A percentile compares a stretch with the other conserved stretches of the same genome.
phyloP scores from a whole-genome alignment of 1,140 invertebrate genomes.

The Scylla paramamosain region DNA sequence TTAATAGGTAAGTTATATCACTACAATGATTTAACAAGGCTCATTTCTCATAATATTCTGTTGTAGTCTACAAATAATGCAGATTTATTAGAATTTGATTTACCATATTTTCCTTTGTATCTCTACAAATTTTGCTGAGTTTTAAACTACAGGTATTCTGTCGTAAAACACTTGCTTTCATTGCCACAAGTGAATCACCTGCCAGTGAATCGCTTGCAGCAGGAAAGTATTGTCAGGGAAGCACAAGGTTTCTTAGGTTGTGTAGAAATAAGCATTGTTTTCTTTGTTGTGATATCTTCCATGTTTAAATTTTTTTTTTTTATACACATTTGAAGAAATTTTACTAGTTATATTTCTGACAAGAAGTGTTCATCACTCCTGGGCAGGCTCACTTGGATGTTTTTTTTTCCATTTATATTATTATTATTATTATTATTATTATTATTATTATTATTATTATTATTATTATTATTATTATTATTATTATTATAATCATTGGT shows the following conservation, averaged over 20 bases:
- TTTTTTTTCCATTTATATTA: too few species aligned
- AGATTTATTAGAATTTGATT: too few species aligned
- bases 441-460: too few species aligned
- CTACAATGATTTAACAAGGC: neutral
- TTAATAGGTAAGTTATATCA: constrained; percentile 1
- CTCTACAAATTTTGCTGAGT: too few species aligned
- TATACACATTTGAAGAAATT: neutral
- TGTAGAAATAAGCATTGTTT: constrained; percentile 11
- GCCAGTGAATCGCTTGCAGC: neutral
- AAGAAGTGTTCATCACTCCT: neutral
- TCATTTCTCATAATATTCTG: constrained; percentile 4
- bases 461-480: too few species aligned
- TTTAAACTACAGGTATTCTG: too few species aligned
- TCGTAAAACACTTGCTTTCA: too few species aligned
- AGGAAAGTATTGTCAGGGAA: neutral
- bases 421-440: too few species aligned
- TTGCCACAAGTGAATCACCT: too few species aligned
- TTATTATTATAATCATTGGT: too few species aligned
- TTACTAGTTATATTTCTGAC: neutral
- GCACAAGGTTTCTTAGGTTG: neutral
- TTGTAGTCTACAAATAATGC: neutral
- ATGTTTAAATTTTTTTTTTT: neutral
- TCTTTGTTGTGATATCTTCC: neutral
- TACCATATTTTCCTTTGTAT: too few species aligned
- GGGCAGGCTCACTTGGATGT: neutral